Conservation (phyloP, 1,140 invertebrate genomes). For the Rhysida immarginata region DNA sequence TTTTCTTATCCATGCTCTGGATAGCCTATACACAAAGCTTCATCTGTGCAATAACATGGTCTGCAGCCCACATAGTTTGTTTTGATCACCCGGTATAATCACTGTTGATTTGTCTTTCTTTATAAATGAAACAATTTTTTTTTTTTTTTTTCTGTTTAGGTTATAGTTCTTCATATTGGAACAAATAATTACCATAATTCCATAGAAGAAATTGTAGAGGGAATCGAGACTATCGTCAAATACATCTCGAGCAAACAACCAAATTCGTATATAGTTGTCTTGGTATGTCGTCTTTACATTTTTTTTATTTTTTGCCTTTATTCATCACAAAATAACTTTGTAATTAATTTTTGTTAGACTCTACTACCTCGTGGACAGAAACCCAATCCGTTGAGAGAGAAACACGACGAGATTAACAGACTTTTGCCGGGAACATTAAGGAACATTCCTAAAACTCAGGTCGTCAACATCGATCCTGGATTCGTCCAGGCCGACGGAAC, state of each 20-base stretch:
- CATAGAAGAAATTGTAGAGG: conserved; percentile 59
- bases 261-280: conserved; percentile 57
- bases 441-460: conserved; percentile 33
- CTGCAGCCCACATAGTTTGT: too few relatives aligned
- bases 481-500: conserved; percentile 51
- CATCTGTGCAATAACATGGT: too few relatives aligned
- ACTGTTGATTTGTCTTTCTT: too few relatives aligned
- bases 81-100: too few relatives aligned
- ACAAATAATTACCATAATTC: conserved; percentile 68
- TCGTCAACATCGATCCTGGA: conserved; percentile 54
- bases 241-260: conserved; percentile 57
- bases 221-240: conserved; percentile 57
- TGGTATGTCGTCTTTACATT: too few relatives aligned
- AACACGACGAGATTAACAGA: conserved; percentile 55
- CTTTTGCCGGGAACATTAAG: conserved; percentile 44
- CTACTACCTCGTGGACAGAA: conserved; percentile 66
- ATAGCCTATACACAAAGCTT: too few relatives aligned
- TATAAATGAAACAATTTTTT: too few relatives aligned
- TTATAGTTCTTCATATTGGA: conserved; percentile 67
- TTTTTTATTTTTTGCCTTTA: too few relatives aligned
- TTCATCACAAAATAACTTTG: too few relatives aligned
- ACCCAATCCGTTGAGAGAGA: conserved; percentile 58
- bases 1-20: too few relatives aligned
- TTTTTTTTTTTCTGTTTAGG: conserved; percentile 35
- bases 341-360: conserved; percentile 45